phyloP scores from a whole-genome alignment of 2,113 vertebrate genomes.

The Phocoena sinus region DNA sequence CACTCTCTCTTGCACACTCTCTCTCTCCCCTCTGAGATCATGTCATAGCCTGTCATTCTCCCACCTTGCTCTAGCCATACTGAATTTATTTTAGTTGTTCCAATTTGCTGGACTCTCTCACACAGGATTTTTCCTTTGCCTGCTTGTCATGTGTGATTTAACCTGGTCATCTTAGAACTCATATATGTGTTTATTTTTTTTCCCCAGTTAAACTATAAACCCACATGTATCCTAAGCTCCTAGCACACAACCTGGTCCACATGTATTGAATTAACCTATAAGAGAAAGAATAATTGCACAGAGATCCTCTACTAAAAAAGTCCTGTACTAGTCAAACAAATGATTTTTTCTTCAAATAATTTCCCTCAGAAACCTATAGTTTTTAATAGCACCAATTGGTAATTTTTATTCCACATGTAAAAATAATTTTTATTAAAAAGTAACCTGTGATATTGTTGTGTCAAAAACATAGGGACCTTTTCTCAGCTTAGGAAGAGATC shows the following conservation, averaged over 20 bases:
- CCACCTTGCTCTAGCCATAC: not conserved
- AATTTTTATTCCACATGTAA: not conserved
- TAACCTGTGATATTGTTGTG: not conserved
- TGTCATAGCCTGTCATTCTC: not conserved
- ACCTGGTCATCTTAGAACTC: not conserved
- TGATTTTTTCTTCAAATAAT: not conserved
- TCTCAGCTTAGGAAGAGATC: not conserved
- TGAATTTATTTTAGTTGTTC: not conserved
- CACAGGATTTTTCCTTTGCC: not conserved
- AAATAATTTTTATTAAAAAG: not conserved
- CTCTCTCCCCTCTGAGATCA: not conserved
- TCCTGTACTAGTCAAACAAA: not conserved
- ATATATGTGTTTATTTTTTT: not conserved
- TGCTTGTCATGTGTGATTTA: not conserved
- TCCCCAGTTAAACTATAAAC: not conserved
- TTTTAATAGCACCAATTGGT: not conserved
- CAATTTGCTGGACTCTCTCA: not conserved
- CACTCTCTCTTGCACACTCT: accelerated
- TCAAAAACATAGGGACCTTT: not conserved
- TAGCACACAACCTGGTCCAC: not conserved
- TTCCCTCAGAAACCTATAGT: not conserved
- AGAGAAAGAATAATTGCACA: not conserved
- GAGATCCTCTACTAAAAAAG: not conserved
- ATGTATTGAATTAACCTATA: not conserved
- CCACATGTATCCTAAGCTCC: not conserved